These are phyloP conservation scores for Mesitornis unicolor DNA, from an alignment of 2,113 vertebrate genomes.

Conservation along the genomic window DNA sequence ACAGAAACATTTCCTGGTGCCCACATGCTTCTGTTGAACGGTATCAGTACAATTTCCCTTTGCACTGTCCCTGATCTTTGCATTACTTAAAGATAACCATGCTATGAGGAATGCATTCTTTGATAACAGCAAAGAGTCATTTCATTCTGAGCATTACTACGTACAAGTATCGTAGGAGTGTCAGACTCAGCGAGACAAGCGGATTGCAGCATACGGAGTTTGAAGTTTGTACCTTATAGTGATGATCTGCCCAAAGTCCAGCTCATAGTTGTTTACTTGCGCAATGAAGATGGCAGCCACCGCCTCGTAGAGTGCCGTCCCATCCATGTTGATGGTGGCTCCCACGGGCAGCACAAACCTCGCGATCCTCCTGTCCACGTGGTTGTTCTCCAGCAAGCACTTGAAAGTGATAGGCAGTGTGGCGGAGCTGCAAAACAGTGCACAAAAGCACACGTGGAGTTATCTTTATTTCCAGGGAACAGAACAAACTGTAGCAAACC, in stretches of 20 bases:
- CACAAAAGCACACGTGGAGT: background rate
- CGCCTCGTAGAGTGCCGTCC: slow-evolving; percentile 92
- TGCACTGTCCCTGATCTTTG: background rate
- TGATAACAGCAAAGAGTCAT: background rate
- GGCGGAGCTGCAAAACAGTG: slow-evolving; percentile 83
- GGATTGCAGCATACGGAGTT: fast-evolving
- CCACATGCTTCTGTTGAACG: background rate
- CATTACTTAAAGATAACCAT: background rate
- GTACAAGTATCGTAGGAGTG: fast-evolving
- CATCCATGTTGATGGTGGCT: slow-evolving; percentile 97
- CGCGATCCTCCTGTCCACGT: slow-evolving; percentile 92
- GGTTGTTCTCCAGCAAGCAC: slow-evolving; percentile 98
- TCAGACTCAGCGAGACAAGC: background rate
- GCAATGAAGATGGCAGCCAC: slow-evolving; percentile 97
- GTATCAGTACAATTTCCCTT: background rate
- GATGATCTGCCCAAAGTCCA: slow-evolving; percentile 96
- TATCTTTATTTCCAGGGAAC: background rate
- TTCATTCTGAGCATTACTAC: background rate
- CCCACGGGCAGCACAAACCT: slow-evolving; percentile 94
- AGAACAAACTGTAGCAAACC: background rate
- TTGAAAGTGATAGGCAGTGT: slow-evolving; percentile 98
- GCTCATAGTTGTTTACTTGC: slow-evolving; percentile 95
- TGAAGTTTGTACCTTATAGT: slow-evolving; percentile 87
- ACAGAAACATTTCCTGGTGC: background rate
- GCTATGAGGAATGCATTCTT: background rate